Base-by-base conservation (phyloP, 2,888 invertebrate species). In the Cylindroiulus punctatus region DNA sequence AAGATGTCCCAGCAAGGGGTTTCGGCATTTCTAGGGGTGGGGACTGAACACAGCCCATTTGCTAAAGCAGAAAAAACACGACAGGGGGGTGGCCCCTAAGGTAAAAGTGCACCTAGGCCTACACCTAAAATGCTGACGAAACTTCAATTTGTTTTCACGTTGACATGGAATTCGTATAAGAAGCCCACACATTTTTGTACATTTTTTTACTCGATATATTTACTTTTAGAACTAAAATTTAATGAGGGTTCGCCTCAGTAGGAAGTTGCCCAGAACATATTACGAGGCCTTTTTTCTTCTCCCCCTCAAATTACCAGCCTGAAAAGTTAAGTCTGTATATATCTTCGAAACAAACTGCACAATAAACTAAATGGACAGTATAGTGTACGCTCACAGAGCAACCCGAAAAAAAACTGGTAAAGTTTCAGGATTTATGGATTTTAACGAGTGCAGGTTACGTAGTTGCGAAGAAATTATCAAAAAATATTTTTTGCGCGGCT, bases 71-170 rank as follows among this genome's bases (percentile, higher is more conserved):
- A 82, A 32, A 82, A 82, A 82, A 82, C 32, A 26, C 82, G 82
- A 26, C 82, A 82, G 82, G 82, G 40, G 82, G 82, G 36, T 36
- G 32, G 5, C 36, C 36, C 82, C 36, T 19, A 82, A 82, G 40
- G 82, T 26, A 40, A 82, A 82, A 26, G 82, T 82, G 82, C 82
- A 82, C 36, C 40, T 32, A 40, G 82, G 82, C 82, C 82, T 40
- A 82, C 82, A 82, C 82, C 82, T 82, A 82, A 82, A 82, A 36
- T 82, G 82, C 82, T 82, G 82, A 82, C 82, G 82, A 82, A 82
- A 82, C 82, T 82, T 82, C 82, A 82, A 82, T 82, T 82, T 82
- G 82, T 82, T 82, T 82, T 82, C 82, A 32, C 82, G 82, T 82
- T 82, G 82, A 82, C 82, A 22, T 82, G 82, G 40, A 82, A 82